phyloP scores from a whole-genome alignment of 2,797 vertebrate species.

The Falco rusticolus region DNA sequence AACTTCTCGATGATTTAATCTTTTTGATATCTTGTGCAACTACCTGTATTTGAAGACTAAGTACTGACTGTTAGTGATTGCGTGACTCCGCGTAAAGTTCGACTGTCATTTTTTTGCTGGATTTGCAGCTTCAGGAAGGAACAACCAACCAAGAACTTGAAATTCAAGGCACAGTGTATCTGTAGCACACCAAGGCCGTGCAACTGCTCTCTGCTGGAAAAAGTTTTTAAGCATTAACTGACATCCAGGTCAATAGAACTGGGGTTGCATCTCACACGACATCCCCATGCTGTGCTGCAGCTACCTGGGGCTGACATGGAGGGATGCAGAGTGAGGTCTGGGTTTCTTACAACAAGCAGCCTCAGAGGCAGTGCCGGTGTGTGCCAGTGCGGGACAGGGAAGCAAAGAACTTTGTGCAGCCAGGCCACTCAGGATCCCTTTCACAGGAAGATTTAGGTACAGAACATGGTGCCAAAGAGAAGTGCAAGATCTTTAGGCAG shows the following conservation, averaged over 20 bases:
- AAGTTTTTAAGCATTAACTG: not conserved
- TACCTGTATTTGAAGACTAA: not conserved
- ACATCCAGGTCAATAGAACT: too few relatives aligned
- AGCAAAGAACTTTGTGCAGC: not conserved
- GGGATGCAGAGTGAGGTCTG: not conserved
- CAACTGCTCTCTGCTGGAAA: not conserved
- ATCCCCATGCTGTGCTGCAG: not conserved
- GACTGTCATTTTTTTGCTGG: not conserved
- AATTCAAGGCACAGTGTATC: not conserved
- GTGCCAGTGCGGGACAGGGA: not conserved
- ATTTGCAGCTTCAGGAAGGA: not conserved
- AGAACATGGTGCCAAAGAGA: accelerated
- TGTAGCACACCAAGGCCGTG: not conserved
- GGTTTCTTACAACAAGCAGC: not conserved
- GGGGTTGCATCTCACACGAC: not conserved
- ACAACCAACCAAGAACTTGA: not conserved
- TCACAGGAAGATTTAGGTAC: not conserved
- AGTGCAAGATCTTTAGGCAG: not conserved
- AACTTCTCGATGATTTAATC: not conserved
- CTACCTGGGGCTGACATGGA: not conserved
- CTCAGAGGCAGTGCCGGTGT: not conserved
- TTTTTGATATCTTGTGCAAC: not conserved
- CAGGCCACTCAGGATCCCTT: not conserved
- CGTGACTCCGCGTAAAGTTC: accelerated
- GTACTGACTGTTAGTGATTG: not conserved